phyloP scores from a whole-genome alignment of 2,113 vertebrate species.

The Thunnus maccoyii region DNA sequence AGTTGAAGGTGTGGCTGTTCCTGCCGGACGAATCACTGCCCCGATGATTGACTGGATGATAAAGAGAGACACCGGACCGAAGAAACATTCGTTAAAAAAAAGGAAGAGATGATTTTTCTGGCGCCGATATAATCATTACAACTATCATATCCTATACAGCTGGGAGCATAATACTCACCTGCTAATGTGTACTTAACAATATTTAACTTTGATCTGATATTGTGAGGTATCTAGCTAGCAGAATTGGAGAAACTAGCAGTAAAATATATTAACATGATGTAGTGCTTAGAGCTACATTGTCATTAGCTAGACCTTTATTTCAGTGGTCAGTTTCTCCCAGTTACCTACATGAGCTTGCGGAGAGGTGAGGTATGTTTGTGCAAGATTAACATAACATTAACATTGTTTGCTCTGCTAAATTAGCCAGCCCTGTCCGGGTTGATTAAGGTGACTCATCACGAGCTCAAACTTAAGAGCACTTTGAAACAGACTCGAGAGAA shows the following conservation, averaged over 20 bases:
- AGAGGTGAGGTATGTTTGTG: neutral
- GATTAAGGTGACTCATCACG: neutral
- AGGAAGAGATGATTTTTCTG: no score
- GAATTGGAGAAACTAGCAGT: neutral
- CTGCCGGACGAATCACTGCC: constrained; percentile 90
- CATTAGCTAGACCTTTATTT: no score
- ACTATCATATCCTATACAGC: no score
- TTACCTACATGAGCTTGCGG: no score
- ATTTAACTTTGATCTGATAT: no score
- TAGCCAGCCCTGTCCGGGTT: neutral
- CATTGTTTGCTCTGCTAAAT: neutral
- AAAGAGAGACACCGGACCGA: neutral
- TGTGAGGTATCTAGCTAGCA: neutral
- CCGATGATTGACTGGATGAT: constrained; percentile 88
- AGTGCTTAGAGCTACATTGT: neutral
- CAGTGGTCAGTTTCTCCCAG: no score
- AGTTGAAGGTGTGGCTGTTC: constrained; percentile 98
- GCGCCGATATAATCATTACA: no score
- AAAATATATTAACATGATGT: neutral
- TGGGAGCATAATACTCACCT: no score
- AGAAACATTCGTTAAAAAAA: neutral
- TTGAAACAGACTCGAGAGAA: no score
- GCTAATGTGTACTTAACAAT: no score
- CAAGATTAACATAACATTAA: neutral
- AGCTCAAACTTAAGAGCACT: no score